Evolutionary conservation across 1,140 invertebrate species (phyloP).

Genomic region (Aphelinus atriplicis): DNA sequence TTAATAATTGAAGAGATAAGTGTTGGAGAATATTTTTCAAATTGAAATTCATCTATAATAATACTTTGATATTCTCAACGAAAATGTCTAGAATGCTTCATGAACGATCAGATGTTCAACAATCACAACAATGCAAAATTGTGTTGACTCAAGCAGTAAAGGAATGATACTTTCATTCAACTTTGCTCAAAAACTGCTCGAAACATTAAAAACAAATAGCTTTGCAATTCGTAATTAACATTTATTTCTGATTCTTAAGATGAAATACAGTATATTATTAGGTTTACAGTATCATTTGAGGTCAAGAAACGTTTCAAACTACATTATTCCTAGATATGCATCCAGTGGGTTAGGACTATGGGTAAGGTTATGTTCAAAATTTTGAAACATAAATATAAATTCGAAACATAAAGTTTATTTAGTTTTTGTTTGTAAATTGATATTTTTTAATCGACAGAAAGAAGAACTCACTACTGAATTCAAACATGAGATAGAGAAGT

Average conservation of each 20-base stretch:
- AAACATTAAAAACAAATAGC: too few relatives aligned
- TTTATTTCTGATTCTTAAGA: conserved; percentile 16
- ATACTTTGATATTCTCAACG: too few relatives aligned
- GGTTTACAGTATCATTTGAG: conserved; percentile 12
- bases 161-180: too few relatives aligned
- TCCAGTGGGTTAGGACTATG: conserved; percentile 45
- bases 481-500: conserved; percentile 75
- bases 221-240: too few relatives aligned
- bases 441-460: conserved; percentile 60
- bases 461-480: conserved; percentile 67
- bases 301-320: conserved; percentile 24
- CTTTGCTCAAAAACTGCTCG: too few relatives aligned
- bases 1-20: too few relatives aligned
- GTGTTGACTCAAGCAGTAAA: too few relatives aligned
- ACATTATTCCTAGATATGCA: conserved; percentile 31
- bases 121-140: too few relatives aligned
- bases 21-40: too few relatives aligned
- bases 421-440: conserved; percentile 2
- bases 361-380: conserved; percentile 44
- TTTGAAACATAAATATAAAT: background rate
- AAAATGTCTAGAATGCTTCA: too few relatives aligned
- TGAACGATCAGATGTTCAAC: too few relatives aligned
- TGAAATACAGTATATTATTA: conserved; percentile 34
- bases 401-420: background rate
- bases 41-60: too few relatives aligned